A percentile compares a stretch with the other conserved stretches of the same genome.
Evolutionary conservation across 2,888 invertebrate genomes (phyloP).

Genomic region (Agrotis ipsilon): DNA sequence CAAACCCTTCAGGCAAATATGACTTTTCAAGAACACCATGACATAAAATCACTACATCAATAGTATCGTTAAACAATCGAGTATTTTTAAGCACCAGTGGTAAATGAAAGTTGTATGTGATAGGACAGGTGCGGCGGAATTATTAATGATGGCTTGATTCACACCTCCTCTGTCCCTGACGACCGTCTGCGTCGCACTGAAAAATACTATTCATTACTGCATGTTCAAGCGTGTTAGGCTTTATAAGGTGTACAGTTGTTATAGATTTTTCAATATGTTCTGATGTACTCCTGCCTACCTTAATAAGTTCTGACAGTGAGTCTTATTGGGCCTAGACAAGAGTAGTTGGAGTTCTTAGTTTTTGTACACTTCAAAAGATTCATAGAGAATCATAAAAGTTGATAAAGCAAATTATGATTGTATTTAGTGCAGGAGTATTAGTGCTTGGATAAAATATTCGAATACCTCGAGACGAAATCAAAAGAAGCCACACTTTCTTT

Average conservation of each 20-base stretch:
- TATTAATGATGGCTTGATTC: slow-evolving; percentile 80
- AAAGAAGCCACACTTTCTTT: no score
- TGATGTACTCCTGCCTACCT: background rate
- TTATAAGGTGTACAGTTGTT: slow-evolving; percentile 10
- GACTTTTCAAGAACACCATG: no score
- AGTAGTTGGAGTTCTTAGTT: no score
- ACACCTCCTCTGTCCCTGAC: slow-evolving; percentile 67
- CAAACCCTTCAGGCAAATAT: no score
- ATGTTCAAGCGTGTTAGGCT: slow-evolving; percentile 32
- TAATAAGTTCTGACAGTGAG: background rate
- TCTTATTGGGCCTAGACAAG: no score
- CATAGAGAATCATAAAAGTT: no score
- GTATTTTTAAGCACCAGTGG: slow-evolving; percentile 56
- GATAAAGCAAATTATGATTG: no score
- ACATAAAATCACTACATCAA: no score
- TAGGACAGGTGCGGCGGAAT: slow-evolving; percentile 78
- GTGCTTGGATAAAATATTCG: no score
- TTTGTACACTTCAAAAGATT: no score
- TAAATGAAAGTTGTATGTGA: slow-evolving; percentile 70
- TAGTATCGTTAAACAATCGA: slow-evolving; percentile 31
- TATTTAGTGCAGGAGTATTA: no score
- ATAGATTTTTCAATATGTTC: background rate
- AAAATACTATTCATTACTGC: slow-evolving; percentile 50
- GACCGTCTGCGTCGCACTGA: slow-evolving; percentile 45
- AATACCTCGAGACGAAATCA: no score